Evolutionary conservation across 2,113 vertebrate species (phyloP).

Genomic region (Spermophilus dauricus): DNA sequence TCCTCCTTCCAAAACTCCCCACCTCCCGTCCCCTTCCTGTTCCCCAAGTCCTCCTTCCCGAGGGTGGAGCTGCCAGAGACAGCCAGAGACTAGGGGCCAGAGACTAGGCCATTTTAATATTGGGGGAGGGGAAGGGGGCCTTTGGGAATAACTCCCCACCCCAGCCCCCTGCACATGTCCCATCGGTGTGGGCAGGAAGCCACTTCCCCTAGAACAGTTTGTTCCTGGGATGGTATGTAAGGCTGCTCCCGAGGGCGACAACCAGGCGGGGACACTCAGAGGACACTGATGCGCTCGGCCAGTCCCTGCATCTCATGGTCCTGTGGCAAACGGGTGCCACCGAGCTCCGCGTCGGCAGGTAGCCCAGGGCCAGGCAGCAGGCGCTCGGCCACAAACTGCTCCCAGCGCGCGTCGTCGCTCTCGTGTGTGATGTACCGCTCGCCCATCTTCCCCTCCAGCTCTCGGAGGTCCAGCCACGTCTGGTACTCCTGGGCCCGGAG

Average conservation of each 20-base stretch:
- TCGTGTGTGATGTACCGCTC: constrained; percentile 96
- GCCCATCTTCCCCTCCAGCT: constrained; percentile 93
- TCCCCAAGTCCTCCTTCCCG: background rate
- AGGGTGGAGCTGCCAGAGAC: background rate
- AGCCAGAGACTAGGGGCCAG: no score
- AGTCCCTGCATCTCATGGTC: constrained; percentile 93
- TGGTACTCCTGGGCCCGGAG: constrained; percentile 91
- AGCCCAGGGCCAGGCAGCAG: constrained; percentile 75
- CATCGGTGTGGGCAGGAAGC: background rate
- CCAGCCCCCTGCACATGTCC: background rate
- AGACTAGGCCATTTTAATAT: constrained; percentile 67
- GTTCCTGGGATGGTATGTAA: background rate
- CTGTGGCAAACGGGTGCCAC: constrained; percentile 64
- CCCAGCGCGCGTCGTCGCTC: constrained; percentile 96
- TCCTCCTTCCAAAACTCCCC: background rate
- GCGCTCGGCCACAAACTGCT: constrained; percentile 90
- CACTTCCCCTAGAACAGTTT: background rate
- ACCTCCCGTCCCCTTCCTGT: no score
- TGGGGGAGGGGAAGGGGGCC: background rate
- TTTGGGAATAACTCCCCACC: background rate
- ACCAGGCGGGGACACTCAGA: constrained; percentile 85
- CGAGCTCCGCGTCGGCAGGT: background rate
- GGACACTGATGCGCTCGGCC: constrained; percentile 94
- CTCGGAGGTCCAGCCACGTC: constrained; percentile 94
- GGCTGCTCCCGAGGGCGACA: background rate